Percentiles rank a stretch among this genome's conserved stretches.
Conservation (phyloP, 2,797 vertebrate species). For the Eutrigla gurnardus region DNA sequence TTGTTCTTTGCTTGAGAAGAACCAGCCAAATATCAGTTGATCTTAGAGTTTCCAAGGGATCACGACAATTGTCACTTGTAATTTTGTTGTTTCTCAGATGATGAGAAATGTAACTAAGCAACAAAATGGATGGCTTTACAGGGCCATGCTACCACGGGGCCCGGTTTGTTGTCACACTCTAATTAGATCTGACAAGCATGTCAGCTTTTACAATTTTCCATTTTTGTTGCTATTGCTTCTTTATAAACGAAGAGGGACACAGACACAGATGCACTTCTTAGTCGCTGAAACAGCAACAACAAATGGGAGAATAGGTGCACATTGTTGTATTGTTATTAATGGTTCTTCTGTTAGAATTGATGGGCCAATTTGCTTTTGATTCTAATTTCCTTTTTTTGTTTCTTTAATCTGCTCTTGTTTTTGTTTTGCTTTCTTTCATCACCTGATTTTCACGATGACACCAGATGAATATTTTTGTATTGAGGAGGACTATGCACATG, state of each 20-base stretch:
- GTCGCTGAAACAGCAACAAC: slow-evolving; percentile 20
- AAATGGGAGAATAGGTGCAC: neutral
- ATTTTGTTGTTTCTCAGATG: slow-evolving; percentile 68
- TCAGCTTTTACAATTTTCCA: slow-evolving; percentile 47
- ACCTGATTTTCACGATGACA: neutral
- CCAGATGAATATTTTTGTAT: neutral
- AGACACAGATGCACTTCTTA: slow-evolving; percentile 21
- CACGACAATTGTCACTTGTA: slow-evolving; percentile 75
- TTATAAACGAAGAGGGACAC: slow-evolving; percentile 50
- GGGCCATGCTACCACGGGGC: slow-evolving; percentile 43
- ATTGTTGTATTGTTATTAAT: neutral
- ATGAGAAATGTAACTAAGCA: slow-evolving; percentile 70
- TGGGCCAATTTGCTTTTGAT: neutral
- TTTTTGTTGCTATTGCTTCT: slow-evolving; percentile 31
- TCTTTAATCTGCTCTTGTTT: neutral
- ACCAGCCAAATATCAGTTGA: slow-evolving; percentile 76
- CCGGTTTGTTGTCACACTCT: slow-evolving; percentile 46
- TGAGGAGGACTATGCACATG: neutral
- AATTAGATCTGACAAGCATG: slow-evolving; percentile 70
- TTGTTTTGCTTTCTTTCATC: neutral
- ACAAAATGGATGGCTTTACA: slow-evolving; percentile 65
- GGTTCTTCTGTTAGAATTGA: neutral
- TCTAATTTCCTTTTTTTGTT: neutral
- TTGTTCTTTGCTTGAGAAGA: slow-evolving; percentile 64
- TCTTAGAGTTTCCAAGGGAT: slow-evolving; percentile 74